Evolutionary conservation across 2,113 vertebrate genomes (phyloP), one percentile per base, ranked within the genome.

Genomic region (Trogon melanurus): DNA sequence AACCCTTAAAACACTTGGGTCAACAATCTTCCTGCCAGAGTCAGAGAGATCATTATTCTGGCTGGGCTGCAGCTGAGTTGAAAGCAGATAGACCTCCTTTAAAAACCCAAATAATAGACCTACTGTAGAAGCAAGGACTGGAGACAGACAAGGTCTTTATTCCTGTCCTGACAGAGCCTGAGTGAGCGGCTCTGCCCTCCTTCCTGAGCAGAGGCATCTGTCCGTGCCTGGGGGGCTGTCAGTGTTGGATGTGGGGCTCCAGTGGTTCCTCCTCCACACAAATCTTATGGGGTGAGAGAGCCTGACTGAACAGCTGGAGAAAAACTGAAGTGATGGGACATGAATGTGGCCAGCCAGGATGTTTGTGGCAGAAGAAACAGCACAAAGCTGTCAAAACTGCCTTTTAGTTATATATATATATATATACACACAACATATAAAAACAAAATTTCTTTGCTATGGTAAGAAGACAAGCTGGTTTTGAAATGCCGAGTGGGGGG

Each of bases 131-230:
- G 80, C 61, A 67, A 61, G 23, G 54, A 22, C 45, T 53, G 85
- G 32, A 82, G 84, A 94, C 84, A 95, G 58, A 82, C 29, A 36
- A 79, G 54, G 60, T 79, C 89, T 94, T 92, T 88, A 82, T 94
- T 95, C 74, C 32, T 4, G 0, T 82, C 66, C 57, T 1, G 2
- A 60, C 38, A 67, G 81, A 81, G 66, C n/a, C 32, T 29, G 45
- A 85, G 53, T 2, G 13, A 71, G 85, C 0, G 0, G 44, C 66
- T 93, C 78, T 88, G 18, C 20, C 29, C 34, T 85, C 16, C 61
- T 91, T 79, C 85, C 53, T 3, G 5, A 83, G 69, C 12, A 6
- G 47, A 56, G 83, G 36, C 0, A 1, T 66, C 67, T 86, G 34
- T 44, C 48, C 2, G 0, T 47, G 73, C 57, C 38, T 47, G 57